Evolutionary conservation across 2,797 vertebrate genomes (phyloP).

Genomic region (Hemitrygon akajei): DNA sequence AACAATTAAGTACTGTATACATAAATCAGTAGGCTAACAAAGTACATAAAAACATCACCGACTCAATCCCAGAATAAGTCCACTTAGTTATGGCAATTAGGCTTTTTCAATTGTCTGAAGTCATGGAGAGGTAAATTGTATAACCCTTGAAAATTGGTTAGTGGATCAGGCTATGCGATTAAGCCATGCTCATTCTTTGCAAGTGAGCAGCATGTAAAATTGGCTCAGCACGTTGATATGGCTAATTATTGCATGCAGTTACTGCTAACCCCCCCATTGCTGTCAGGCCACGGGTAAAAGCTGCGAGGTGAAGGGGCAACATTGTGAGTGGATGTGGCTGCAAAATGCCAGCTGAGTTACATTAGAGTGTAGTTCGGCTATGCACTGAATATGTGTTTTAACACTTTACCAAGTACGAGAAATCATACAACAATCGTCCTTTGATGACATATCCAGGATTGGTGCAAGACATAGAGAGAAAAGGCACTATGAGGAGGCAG

Average conservation of each 20-base stretch:
- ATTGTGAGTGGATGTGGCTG: neutral
- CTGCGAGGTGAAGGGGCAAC: neutral
- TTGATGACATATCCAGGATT: neutral
- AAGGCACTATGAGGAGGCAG: neutral
- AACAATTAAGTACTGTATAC: too few relatives aligned
- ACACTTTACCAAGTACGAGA: neutral
- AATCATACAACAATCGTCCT: neutral
- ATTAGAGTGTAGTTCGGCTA: neutral
- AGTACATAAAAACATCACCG: neutral
- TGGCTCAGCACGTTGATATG: neutral
- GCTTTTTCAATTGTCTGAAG: neutral
- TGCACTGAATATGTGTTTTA: neutral
- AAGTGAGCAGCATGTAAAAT: neutral
- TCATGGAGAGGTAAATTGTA: neutral
- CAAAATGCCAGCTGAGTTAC: too few relatives aligned
- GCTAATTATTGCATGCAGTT: neutral
- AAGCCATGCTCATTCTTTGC: neutral
- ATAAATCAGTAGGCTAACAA: neutral
- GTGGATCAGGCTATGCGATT: neutral
- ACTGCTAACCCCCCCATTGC: neutral
- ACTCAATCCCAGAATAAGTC: neutral
- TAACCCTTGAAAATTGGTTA: neutral
- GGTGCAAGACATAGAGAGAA: neutral
- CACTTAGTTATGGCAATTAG: constrained; percentile 19
- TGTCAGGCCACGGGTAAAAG: neutral